Conservation (phyloP, 2,797 vertebrate genomes). For the Synaphobranchus kaupii region DNA sequence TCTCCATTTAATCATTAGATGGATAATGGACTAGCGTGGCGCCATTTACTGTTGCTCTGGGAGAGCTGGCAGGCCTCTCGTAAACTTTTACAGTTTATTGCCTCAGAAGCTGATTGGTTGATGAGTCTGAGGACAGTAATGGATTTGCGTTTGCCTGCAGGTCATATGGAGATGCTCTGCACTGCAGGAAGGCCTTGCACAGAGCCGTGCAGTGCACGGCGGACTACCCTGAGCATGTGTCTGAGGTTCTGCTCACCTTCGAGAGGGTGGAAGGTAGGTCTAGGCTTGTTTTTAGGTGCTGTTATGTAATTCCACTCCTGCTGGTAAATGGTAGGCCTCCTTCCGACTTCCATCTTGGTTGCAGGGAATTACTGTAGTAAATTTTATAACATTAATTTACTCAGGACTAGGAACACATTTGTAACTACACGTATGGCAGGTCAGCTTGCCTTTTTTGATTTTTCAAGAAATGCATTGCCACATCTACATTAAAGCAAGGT, state of each 20-base stretch:
- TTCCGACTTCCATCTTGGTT: no score
- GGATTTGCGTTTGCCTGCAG: conserved; percentile 59
- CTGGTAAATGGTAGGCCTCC: not conserved
- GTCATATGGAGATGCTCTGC: conserved; percentile 85
- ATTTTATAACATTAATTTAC: no score
- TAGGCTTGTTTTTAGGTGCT: not conserved
- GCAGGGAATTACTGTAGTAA: no score
- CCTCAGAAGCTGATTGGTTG: not conserved
- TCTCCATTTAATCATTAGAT: not conserved
- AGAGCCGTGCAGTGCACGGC: conserved; percentile 93
- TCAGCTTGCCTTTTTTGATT: no score
- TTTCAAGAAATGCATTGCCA: no score
- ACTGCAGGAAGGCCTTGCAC: conserved; percentile 94
- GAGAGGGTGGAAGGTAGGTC: conserved; percentile 91
- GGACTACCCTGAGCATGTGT: conserved; percentile 96
- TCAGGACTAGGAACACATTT: no score
- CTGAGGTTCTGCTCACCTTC: conserved; percentile 90
- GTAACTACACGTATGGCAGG: no score
- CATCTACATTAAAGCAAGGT: no score
- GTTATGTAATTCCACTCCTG: not conserved
- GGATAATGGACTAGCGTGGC: not conserved
- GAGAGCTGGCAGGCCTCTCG: not conserved
- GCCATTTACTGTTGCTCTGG: not conserved
- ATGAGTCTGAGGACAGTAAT: not conserved
- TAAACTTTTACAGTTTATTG: not conserved